A percentile compares a stretch with the other conserved stretches of the same genome.
These are phyloP conservation scores for Tyria jacobaeae DNA, from an alignment of 2,888 invertebrate species.

Conservation along the genomic window DNA sequence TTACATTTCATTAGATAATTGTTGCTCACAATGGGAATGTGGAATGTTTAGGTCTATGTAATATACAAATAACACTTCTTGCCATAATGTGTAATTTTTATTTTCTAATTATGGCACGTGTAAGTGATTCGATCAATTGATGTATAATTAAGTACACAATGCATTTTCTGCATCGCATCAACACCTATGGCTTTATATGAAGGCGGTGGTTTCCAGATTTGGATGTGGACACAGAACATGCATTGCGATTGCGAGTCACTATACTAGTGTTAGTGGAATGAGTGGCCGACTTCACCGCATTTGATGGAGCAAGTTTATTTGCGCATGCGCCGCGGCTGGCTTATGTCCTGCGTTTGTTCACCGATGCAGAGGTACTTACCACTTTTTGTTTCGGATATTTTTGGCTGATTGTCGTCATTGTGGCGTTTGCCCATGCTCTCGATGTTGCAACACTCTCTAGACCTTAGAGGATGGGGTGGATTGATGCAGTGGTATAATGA, in stretches of 20 bases:
- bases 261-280: conserved; percentile 84
- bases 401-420: conserved; percentile 83
- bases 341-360: conserved; percentile 82
- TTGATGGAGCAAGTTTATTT: conserved; percentile 84
- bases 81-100: conserved; percentile 58
- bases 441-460: conserved; percentile 68
- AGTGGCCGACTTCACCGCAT: conserved; percentile 86
- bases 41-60: conserved; percentile 77
- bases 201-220: conserved; percentile 59
- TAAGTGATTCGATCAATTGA: conserved; percentile 58
- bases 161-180: conserved; percentile 74
- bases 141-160: conserved; percentile 67
- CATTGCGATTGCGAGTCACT: conserved; percentile 80
- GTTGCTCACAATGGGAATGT: conserved; percentile 62
- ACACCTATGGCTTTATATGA: conserved; percentile 52
- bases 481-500: conserved; percentile 68
- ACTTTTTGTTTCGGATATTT: conserved; percentile 75
- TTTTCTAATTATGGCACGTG: conserved; percentile 54
- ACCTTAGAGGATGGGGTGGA: conserved; percentile 74
- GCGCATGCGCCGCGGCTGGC: conserved; percentile 85
- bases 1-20: conserved; percentile 59
- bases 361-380: conserved; percentile 76
- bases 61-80: conserved; percentile 64
- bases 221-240: conserved; percentile 77
- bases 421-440: conserved; percentile 79